Conservation (phyloP, 2,113 vertebrate genomes). For the Campylorhamphus procurvoides region DNA sequence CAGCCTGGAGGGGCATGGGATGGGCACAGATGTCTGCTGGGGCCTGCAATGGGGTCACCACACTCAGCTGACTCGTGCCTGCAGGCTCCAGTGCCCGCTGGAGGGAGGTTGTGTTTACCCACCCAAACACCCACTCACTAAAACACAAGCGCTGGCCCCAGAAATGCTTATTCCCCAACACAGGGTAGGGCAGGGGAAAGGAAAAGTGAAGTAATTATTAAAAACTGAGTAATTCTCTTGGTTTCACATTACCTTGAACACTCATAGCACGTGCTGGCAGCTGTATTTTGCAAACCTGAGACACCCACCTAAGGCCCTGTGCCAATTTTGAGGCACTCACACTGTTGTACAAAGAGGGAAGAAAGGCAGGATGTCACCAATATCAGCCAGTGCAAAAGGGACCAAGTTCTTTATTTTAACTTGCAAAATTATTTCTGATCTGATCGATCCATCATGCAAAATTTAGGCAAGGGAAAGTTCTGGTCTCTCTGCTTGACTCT, state of each 20-base stretch:
- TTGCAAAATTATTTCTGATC: not conserved
- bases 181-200: not conserved
- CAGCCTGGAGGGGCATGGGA: constrained; percentile 50
- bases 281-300: not conserved
- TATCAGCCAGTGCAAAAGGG: not conserved
- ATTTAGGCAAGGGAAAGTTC: not conserved
- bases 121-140: not conserved
- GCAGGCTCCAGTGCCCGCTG: not conserved
- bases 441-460: not conserved
- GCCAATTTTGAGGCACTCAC: not conserved
- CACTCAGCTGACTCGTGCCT: constrained; percentile 52
- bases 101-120: not conserved
- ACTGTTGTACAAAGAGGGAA: fast-evolving
- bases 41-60: constrained; percentile 24
- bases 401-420: not conserved
- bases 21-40: constrained; percentile 74
- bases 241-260: not conserved
- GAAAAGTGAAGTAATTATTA: not conserved
- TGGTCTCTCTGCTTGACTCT: not conserved
- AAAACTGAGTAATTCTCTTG: not conserved
- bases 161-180: not conserved
- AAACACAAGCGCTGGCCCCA: not conserved
- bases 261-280: not conserved
- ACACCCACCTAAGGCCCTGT: not conserved
- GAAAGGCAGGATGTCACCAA: not conserved